These are phyloP conservation scores for Cercopithecus hamlyni DNA, from an alignment of 2,797 vertebrate genomes.

Conservation along the genomic window DNA sequence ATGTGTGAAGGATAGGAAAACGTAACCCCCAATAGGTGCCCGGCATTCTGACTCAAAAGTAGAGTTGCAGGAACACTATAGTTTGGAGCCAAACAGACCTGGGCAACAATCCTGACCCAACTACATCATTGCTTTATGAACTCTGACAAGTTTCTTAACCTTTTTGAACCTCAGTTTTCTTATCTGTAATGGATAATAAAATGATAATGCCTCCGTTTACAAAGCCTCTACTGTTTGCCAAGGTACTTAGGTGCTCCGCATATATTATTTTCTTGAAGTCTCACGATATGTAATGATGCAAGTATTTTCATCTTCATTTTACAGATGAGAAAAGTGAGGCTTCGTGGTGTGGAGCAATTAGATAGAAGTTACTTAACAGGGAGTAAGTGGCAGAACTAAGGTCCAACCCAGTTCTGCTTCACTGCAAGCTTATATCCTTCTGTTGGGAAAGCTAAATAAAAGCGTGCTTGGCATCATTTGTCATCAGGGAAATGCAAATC, in stretches of 20 bases:
- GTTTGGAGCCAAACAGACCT: not conserved
- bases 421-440: not conserved
- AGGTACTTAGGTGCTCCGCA: not conserved
- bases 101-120: no score
- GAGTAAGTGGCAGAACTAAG: not conserved
- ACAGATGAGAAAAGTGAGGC: not conserved
- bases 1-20: not conserved
- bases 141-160: not conserved
- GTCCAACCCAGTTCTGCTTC: not conserved
- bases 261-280: not conserved
- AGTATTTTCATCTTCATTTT: not conserved
- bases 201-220: not conserved
- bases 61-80: not conserved
- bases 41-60: not conserved
- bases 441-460: not conserved
- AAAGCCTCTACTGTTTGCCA: not conserved
- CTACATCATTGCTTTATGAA: not conserved
- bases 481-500: not conserved
- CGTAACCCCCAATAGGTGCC: not conserved
- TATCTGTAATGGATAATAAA: not conserved
- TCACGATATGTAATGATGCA: not conserved
- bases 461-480: not conserved
- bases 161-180: not conserved
- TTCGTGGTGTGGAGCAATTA: not conserved
- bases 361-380: not conserved